phyloP scores from a whole-genome alignment of 2,888 invertebrate genomes.

The Scaptomyza tumidula region DNA sequence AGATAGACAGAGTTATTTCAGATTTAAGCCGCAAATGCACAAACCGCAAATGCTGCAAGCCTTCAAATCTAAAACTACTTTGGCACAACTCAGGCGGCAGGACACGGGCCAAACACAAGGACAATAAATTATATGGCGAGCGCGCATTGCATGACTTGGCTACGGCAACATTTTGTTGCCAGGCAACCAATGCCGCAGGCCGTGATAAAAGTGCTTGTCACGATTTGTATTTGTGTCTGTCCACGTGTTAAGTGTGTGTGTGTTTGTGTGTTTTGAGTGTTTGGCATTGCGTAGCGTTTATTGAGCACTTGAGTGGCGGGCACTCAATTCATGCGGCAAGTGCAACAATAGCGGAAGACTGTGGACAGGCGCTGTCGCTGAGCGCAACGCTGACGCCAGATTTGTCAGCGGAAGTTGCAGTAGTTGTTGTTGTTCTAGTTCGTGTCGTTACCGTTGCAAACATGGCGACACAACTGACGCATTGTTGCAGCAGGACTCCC shows the following conservation, averaged over 20 bases:
- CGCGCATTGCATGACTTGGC: slow-evolving; percentile 14
- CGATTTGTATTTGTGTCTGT: slow-evolving; percentile 46
- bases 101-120: slow-evolving; percentile 24
- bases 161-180: slow-evolving; percentile 34
- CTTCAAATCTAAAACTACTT: slow-evolving; percentile 17
- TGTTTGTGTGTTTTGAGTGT: slow-evolving; percentile 18
- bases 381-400: slow-evolving; percentile 47
- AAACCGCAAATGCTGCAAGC: slow-evolving; percentile 16
- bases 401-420: slow-evolving; percentile 67
- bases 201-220: slow-evolving; percentile 55
- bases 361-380: slow-evolving; percentile 25
- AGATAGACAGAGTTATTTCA: slow-evolving; percentile 23
- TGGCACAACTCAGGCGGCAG: slow-evolving; percentile 18
- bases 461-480: slow-evolving; percentile 11
- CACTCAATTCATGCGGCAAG: slow-evolving; percentile 62
- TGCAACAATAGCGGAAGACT: slow-evolving; percentile 49
- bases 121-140: slow-evolving; percentile 59
- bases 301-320: slow-evolving; percentile 70
- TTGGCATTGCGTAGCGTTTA: slow-evolving; percentile 65
- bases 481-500: slow-evolving; percentile 46
- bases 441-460: slow-evolving; percentile 25
- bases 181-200: slow-evolving; percentile 38
- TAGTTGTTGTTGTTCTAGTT: slow-evolving; percentile 19
- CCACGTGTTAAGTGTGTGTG: background rate
- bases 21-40: slow-evolving; percentile 17